Evolutionary conservation across 1,140 invertebrate genomes (phyloP), one percentile per base, ranked within the genome.

Genomic region (Thaumetopoea pityocampa): DNA sequence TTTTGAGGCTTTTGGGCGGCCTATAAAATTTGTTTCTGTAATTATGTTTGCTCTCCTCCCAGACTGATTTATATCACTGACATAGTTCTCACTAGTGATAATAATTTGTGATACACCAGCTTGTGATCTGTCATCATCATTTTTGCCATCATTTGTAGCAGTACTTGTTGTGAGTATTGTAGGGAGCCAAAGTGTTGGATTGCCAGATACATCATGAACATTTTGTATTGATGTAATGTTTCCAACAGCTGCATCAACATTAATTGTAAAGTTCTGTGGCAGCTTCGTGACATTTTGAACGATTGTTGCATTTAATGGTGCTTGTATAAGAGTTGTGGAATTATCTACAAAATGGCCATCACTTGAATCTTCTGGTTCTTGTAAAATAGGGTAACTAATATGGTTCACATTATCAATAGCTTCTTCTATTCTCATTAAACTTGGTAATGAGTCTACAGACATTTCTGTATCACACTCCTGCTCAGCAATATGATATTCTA

Each of bases 231-330:
- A 64, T 43, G 81, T 70, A 23, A 86, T 76, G 48, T 84, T 83
- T 9, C 79, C 71, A 16, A 83, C 81, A 43, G 72, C 64, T 30
- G 71, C 67, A 66, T 78, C 72, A 44, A 81, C 71, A 69, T 84
- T 82, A 14, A 85, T 73, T 50, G 82, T 83, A 51, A 80, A 85
- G 36, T 83, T 84, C 32, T 84, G 81, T 28, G 79, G 72, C 29
- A 84, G 54, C 44, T 86, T 83, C n/a, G 78, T 58, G 14, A 85
- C 79, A 70, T 76, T 84, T 46, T 84, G 83, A 19, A 85, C 74
- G 53, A 84, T 79, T 36, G 80, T 69, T 14, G 77, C 70, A 36
- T 63, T 84, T 19, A 84, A 33, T 34, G 80, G 78, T 8, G 78
- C 58, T 68, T 82, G 79, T 26, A 81, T 78, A n/a, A 83, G 58